Evolutionary conservation across 2,888 invertebrate genomes (phyloP), one percentile per base, ranked within the genome.

Genomic region (Drosophila kanekoi): DNA sequence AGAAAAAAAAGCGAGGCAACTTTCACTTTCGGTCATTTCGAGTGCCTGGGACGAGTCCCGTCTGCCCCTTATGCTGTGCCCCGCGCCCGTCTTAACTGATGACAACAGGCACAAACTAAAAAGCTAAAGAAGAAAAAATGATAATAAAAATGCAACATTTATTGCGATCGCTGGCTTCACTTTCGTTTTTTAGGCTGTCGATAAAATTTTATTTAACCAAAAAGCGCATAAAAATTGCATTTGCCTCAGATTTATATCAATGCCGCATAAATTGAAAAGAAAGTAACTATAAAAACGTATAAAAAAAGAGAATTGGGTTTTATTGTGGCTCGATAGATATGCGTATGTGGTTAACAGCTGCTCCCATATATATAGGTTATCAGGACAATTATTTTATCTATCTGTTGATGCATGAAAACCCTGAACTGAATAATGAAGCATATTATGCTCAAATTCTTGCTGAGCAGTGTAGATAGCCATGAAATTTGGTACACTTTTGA

Each of bases 131-230:
- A 28, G 48, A 43, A 23, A 49, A 51, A 64, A 56, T 81, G 72
- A 87, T 83, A 83, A 83, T 83, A 87, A 87, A 83, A 83, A 79
- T 83, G 83, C 83, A 83, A 82, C 88, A 83, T 87, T 82, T 83
- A 87, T 85, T 87, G 77, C 72, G 65, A 61, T 57, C 67, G 56
- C 45, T 35, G 28, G 58, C 70, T 59, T 53, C 71, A 77, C 79
- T 77, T 77, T 77, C 79, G 77, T 71, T 75, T 32, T 35, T 13
- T 23, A 16, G 56, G 65, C 54, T 47, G 56, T 45, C 63, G 68
- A 72, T 76, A 74, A 78, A 74, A 48, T 64, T 74, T 78, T 62
- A 61, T 73, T 67, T 54, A 60, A 47, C 49, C 18, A 69, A 68
- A 60, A 77, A 49, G 63, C 56, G 61, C 82, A 65, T 80, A 78